phyloP scores from a whole-genome alignment of 2,888 invertebrate species.

The Phymatocera aterrima region DNA sequence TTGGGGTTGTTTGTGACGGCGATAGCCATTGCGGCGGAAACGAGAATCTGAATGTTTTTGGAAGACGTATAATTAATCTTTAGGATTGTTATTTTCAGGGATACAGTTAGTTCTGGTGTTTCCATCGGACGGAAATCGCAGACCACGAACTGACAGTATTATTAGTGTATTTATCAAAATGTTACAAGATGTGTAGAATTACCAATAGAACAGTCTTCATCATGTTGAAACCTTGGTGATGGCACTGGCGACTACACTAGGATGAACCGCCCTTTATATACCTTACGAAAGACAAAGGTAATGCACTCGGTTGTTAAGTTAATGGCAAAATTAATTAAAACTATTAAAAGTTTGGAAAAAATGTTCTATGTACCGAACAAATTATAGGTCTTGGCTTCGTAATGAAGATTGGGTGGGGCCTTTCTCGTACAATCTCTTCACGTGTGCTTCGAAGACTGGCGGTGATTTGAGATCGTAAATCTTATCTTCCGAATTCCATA shows the following conservation, averaged over 20 bases:
- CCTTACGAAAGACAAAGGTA: constrained; percentile 55
- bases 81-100: not conserved
- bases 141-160: not conserved
- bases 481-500: constrained; percentile 56
- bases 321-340: constrained; percentile 67
- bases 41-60: constrained; percentile 56
- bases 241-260: constrained; percentile 57
- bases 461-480: constrained; percentile 53
- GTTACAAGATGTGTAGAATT: constrained; percentile 26
- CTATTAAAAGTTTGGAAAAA: constrained; percentile 59
- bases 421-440: constrained; percentile 58
- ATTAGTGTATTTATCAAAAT: not conserved
- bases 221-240: constrained; percentile 56
- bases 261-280: constrained; percentile 55
- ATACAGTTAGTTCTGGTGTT: not conserved
- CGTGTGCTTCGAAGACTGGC: constrained; percentile 52
- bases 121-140: too few relatives aligned
- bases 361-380: constrained; percentile 56
- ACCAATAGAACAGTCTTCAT: constrained; percentile 66
- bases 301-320: constrained; percentile 52
- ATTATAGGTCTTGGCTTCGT: constrained; percentile 64
- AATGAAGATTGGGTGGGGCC: constrained; percentile 62
- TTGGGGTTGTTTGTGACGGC: constrained; percentile 49
- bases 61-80: not conserved
- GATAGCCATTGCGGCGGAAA: constrained; percentile 53